phyloP scores from a whole-genome alignment of 2,113 vertebrate genomes.

The Lepidothrix coronata region DNA sequence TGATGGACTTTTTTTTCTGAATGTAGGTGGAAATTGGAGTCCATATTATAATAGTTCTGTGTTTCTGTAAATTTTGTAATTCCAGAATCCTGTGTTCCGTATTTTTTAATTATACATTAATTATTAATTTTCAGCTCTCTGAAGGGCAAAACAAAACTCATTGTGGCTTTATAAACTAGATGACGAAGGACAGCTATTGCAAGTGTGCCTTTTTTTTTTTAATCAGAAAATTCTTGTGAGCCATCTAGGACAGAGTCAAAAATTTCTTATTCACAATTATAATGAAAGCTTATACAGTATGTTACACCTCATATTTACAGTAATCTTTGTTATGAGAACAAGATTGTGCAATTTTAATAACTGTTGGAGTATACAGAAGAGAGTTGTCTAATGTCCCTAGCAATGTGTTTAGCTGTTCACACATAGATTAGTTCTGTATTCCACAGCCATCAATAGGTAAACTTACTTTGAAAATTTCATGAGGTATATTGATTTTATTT shows the following conservation, averaged over 20 bases:
- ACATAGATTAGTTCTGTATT: not conserved
- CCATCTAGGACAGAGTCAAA: not conserved
- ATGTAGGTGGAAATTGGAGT: not conserved
- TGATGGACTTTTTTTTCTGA: not conserved
- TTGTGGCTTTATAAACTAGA: not conserved
- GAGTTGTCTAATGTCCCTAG: not conserved
- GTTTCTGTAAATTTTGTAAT: not conserved
- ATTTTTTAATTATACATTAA: not conserved
- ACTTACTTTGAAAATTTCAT: conserved; percentile 15
- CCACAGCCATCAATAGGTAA: not conserved
- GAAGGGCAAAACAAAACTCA: not conserved
- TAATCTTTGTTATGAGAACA: conserved; percentile 5
- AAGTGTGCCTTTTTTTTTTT: not conserved
- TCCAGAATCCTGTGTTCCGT: not conserved
- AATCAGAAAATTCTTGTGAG: not conserved
- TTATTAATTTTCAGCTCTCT: not conserved
- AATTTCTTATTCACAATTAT: not conserved
- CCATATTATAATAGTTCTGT: not conserved
- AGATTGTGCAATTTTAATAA: not conserved
- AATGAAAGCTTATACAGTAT: not conserved
- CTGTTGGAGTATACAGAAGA: not conserved
- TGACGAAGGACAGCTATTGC: not conserved
- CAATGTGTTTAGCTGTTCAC: not conserved
- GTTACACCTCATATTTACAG: not conserved
- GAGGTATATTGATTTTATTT: conserved; percentile 42